Percentiles rank a stretch among this genome's conserved stretches.
These are phyloP conservation scores for Crypturellus undulatus DNA, from an alignment of 2,113 vertebrate species.

Conservation along the genomic window DNA sequence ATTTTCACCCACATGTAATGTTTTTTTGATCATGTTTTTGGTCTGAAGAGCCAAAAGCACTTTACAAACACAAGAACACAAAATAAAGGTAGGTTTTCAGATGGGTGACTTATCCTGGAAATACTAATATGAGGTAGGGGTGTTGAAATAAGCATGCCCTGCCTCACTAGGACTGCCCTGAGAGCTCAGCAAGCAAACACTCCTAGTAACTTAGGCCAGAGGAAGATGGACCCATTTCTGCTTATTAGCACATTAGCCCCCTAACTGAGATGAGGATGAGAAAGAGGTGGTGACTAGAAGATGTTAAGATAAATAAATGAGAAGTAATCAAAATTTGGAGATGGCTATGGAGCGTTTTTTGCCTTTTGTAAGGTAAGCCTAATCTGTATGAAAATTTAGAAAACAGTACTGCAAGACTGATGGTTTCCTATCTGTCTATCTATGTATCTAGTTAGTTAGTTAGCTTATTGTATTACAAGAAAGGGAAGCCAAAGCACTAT, in stretches of 20 bases:
- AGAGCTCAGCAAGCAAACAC: neutral
- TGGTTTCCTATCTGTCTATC: neutral
- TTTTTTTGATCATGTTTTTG: neutral
- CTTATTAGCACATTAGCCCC: neutral
- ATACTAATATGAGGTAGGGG: accelerated
- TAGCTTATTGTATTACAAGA: neutral
- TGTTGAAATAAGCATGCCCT: neutral
- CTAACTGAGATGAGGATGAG: neutral
- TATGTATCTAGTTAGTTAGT: neutral
- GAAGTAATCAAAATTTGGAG: neutral
- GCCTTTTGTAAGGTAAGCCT: neutral
- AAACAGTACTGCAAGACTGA: neutral
- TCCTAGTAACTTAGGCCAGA: accelerated
- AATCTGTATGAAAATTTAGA: neutral
- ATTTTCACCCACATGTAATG: neutral
- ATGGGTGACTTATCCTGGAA: neutral
- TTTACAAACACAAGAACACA: neutral
- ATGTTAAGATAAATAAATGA: neutral
- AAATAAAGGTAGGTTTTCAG: neutral
- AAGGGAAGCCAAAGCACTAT: neutral
- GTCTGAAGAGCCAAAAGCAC: neutral
- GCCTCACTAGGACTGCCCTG: neutral
- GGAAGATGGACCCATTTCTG: accelerated
- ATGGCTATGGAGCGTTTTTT: neutral
- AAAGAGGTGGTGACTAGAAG: neutral